Evolutionary conservation across 2,797 vertebrate species (phyloP).

Genomic region (Acridotheres tristis): DNA sequence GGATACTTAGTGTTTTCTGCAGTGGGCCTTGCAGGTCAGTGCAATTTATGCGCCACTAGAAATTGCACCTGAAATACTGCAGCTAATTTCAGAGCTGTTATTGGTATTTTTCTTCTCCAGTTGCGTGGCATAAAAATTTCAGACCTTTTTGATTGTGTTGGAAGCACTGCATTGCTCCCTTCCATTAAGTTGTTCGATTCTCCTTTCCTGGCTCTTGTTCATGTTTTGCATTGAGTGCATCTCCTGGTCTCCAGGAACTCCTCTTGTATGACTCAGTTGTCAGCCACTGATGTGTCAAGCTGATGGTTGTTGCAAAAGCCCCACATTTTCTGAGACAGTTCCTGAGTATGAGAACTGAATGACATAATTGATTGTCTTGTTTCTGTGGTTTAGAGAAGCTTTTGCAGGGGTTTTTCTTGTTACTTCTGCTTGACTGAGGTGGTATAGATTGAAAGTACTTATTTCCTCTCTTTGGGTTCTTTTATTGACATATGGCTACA

Average conservation of each 20-base stretch:
- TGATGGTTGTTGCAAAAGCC: neutral
- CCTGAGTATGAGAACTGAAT: neutral
- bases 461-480: neutral
- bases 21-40: neutral
- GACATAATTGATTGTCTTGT: neutral
- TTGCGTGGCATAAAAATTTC: conserved; percentile 1
- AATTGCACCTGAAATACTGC: neutral
- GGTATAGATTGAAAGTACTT: neutral
- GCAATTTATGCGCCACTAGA: neutral
- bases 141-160: neutral
- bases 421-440: neutral
- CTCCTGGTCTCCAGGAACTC: neutral
- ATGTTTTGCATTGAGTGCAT: neutral
- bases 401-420: neutral
- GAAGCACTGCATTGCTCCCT: fast-evolving
- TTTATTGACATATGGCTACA: neutral
- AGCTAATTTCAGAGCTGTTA: neutral
- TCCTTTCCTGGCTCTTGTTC: conserved; percentile 3
- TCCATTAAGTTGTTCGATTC: neutral
- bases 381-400: neutral
- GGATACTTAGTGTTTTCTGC: neutral
- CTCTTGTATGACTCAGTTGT: neutral
- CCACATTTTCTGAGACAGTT: neutral
- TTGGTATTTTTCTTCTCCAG: neutral
- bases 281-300: neutral